Percentiles rank a stretch among this genome's conserved stretches.
These are phyloP conservation scores for Noctuana brunneofusca DNA, from an alignment of 2,888 invertebrate species.

Conservation along the genomic window DNA sequence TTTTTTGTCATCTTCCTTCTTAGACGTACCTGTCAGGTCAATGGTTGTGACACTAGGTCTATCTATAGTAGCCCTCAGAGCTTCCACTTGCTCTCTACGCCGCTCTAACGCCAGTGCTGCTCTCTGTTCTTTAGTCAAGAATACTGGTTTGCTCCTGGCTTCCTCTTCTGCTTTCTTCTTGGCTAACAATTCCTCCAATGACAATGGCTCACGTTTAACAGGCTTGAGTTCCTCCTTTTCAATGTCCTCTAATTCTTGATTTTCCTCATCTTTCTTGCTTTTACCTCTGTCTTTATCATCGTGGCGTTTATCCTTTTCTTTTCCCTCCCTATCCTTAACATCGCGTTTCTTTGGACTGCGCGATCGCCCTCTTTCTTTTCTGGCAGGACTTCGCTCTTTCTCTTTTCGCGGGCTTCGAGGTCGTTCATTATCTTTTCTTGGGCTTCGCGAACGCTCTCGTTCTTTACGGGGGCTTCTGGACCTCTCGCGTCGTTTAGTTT, in stretches of 20 bases:
- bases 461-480: constrained; percentile 69
- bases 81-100: constrained; percentile 94
- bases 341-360: constrained; percentile 72
- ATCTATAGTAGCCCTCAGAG: constrained; percentile 86
- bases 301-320: constrained; percentile 53
- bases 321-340: constrained; percentile 51
- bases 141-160: constrained; percentile 97
- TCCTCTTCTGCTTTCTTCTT: constrained; percentile 98
- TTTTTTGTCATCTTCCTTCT: constrained; percentile 71
- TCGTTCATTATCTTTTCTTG: constrained; percentile 60
- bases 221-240: constrained; percentile 71
- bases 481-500: constrained; percentile 66
- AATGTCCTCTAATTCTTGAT: constrained; percentile 62
- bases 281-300: constrained; percentile 76
- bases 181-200: constrained; percentile 96
- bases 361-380: constrained; percentile 63
- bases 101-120: constrained; percentile 94
- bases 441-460: constrained; percentile 61
- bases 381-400: constrained; percentile 51
- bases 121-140: constrained; percentile 97
- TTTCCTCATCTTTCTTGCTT: constrained; percentile 57
- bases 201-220: constrained; percentile 90
- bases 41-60: constrained; percentile 70
- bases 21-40: constrained; percentile 78
- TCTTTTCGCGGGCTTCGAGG: constrained; percentile 56